Evolutionary conservation across 1,140 invertebrate genomes (phyloP), one percentile per base, ranked within the genome.

Genomic region (Brachionus plicatilis): DNA sequence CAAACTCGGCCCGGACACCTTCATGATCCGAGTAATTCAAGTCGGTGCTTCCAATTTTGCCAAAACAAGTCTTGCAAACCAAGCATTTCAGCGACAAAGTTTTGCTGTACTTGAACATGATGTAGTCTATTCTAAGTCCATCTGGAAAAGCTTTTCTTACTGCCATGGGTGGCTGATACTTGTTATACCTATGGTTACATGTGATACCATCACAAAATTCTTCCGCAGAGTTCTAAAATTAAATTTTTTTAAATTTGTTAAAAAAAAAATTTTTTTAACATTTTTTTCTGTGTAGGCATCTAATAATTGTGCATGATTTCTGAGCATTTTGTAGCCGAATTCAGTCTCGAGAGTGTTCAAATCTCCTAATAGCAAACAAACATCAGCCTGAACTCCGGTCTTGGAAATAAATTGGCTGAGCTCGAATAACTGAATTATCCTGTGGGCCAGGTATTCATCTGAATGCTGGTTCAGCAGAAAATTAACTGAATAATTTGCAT

Each of bases 371-470:
- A 84, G 7, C 27, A 84, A 70, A 24, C 17, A 53, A 27, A 76
- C 17, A 65, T 84, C 68, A 11, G 68, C 29, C 29, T 68, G 27
- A 27, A 14, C 14, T 20, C 37, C 41, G 9, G 68, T 75, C 27
- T 72, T 53, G 8, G 29, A 37, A 60, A 84, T 76, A 78, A 84
- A 84, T 50, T 84, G 83, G n/a, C n/a, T 43, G 27, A 84, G 66
- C 29, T 84, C 83, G 29, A 66, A 75, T 20, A 68, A 33, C 29
- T 84, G 83, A 12, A 17, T 37, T 45, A 84, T 72, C 20, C 83
- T 17, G 43, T 84, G 83, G 3, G 45, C 45, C n/a, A 75, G 20
- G 41, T 84, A 84, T 11, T 75, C 65, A 78, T 76, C 68, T 7
- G 24, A n/a, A 56, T 70, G 65, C 9, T 82, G 33, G 29, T 82